Percentiles rank a stretch among this genome's conserved stretches.
These are phyloP conservation scores for Leucopsar rothschildi DNA, from an alignment of 2,113 vertebrate genomes.

Conservation along the genomic window DNA sequence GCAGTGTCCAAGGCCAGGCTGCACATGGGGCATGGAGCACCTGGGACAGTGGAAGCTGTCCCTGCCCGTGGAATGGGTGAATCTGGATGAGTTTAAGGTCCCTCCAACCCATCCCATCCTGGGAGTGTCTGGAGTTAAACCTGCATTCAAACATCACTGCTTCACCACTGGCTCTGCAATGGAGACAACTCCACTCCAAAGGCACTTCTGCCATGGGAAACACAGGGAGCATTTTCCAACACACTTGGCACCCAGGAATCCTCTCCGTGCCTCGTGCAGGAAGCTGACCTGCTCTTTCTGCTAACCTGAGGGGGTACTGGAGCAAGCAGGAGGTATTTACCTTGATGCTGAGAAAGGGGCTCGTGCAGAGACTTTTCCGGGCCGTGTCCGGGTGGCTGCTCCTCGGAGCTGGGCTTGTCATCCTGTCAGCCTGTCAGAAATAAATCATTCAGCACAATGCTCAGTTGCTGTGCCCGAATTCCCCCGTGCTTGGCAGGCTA, in stretches of 20 bases:
- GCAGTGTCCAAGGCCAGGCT: rapidly evolving
- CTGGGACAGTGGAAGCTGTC: neutral
- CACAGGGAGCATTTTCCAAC: rapidly evolving
- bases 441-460: neutral
- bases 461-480: neutral
- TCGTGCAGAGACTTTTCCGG: neutral
- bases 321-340: neutral
- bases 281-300: neutral
- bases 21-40: neutral
- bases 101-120: neutral
- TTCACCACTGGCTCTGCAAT: neutral
- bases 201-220: rapidly evolving
- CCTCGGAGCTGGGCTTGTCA: neutral
- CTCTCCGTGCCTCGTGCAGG: neutral
- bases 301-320: rapidly evolving
- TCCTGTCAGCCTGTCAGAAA: conserved; percentile 25
- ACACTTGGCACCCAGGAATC: neutral
- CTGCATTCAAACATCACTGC: rapidly evolving
- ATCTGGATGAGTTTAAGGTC: neutral
- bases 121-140: neutral
- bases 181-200: rapidly evolving
- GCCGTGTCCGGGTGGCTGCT: neutral
- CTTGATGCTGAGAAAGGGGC: conserved; percentile 48
- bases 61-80: neutral
- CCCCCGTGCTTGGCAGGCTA: neutral